Evolutionary conservation across 92 coral and sea anemone genomes (phyloP), one percentile per base, ranked within the genome.

Genomic region (Epizoanthus scotinus): DNA sequence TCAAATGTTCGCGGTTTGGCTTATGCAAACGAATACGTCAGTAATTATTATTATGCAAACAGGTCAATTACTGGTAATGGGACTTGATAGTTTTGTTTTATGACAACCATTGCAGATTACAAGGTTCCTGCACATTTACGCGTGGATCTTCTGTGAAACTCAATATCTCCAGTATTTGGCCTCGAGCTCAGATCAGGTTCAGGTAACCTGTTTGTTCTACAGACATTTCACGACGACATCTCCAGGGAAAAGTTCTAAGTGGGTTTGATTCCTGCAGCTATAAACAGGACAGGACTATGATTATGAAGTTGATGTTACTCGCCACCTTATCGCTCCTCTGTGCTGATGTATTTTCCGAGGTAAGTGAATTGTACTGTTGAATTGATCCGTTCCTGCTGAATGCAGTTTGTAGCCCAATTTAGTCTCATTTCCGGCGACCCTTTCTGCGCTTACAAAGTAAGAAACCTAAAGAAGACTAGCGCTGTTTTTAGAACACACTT

Each of bases 11-110:
- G 68, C 69, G 67, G 81, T 57, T 75, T 58, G 24, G 56, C 38
- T 31, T 75, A 54, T 34, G 68, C 54, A 38, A 75, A 59, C 14
- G 63, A 26, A 26, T 72, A 84, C 85, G 91, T 88, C 91, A 88
- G 50, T 85, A 79, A 58, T 70, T 27, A 65, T 79, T 71, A 83
- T 79, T 88, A 88, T 79, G 82, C 88, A 88, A 88, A 88, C 91
- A 84, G 77, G 86, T 88, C 85, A 81, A 88, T 88, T 84, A 88
- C 89, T 71, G 82, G 89, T 88, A 88, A 88, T 88, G 89, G 89
- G 75, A 44, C 50, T 83, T 79, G 91, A 84, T 84, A 72, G 84
- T 88, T 88, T 79, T 79, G 81, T 87, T 79, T 47, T 47, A 47
- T 88, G 71, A 80, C 67, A 84, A 88, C 86, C 82, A 85, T 88